Evolutionary conservation across 2,113 vertebrate genomes (phyloP).

Genomic region (Pedionomus torquatus): DNA sequence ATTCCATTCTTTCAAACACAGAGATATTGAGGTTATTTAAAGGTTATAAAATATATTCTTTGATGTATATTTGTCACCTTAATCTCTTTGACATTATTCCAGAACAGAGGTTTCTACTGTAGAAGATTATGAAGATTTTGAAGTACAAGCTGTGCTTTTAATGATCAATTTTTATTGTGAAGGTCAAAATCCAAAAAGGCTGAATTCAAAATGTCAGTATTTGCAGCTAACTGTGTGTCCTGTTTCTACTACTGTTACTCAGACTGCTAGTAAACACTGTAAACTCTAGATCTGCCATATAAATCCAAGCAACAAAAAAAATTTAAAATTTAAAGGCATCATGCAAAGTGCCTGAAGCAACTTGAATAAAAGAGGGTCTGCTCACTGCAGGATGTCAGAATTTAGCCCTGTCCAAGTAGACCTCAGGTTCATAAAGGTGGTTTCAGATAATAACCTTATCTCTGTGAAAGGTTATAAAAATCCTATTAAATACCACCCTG

Average conservation of each 20-base stretch:
- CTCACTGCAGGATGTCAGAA: not conserved
- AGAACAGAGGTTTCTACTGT: slow-evolving; percentile 7
- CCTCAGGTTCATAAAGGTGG: not conserved
- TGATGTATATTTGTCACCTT: not conserved
- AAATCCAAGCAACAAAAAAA: not conserved
- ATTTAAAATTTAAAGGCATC: not conserved
- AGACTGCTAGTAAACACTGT: not conserved
- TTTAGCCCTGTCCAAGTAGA: not conserved
- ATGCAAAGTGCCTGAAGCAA: not conserved
- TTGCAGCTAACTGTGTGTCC: not conserved
- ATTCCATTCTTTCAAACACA: slow-evolving; percentile 52
- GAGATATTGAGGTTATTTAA: slow-evolving; percentile 48
- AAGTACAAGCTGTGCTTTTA: not conserved
- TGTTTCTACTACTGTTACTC: not conserved
- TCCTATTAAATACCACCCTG: not conserved
- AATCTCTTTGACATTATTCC: not conserved
- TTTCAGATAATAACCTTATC: not conserved
- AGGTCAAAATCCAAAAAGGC: not conserved
- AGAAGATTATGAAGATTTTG: not conserved
- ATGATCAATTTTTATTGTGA: slow-evolving; percentile 2
- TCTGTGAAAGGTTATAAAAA: slow-evolving; percentile 13
- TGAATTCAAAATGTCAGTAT: not conserved
- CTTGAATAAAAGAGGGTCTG: not conserved
- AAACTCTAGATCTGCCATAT: not conserved
- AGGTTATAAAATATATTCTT: slow-evolving; percentile 60